These are phyloP conservation scores for Eueides isabella DNA, from an alignment of 1,140 invertebrate genomes.

Conservation along the genomic window DNA sequence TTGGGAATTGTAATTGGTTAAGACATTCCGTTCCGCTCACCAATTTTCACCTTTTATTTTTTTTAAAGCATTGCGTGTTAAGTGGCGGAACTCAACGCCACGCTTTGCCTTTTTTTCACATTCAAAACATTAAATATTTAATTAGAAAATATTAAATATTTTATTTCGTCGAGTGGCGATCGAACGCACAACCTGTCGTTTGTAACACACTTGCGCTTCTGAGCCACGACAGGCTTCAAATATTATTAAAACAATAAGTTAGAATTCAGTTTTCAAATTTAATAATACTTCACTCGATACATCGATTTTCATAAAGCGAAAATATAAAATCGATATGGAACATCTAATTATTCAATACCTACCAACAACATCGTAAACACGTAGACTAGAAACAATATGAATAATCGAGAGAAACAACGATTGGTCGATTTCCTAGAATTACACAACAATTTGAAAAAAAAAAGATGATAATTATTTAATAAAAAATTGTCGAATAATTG, in stretches of 20 bases:
- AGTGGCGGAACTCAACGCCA: no score
- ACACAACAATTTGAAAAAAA: slow-evolving; percentile 54
- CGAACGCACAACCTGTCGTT: no score
- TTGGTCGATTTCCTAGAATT: slow-evolving; percentile 66
- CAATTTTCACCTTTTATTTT: no score
- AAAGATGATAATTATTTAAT: slow-evolving; percentile 17
- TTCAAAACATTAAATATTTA: no score
- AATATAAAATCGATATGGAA: slow-evolving; percentile 1
- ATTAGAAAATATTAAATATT: no score
- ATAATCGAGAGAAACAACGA: slow-evolving; percentile 58
- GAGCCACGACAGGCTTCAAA: not conserved
- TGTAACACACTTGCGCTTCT: no score
- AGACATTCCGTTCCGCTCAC: no score
- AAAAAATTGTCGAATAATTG: slow-evolving; percentile 35
- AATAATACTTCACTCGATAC: not conserved
- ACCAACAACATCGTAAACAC: slow-evolving; percentile 15
- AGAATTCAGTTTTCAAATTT: no score
- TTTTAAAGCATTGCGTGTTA: no score
- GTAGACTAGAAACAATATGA: slow-evolving; percentile 49
- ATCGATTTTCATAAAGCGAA: not conserved
- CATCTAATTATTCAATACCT: not conserved
- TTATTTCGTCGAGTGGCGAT: no score
- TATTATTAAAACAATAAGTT: not conserved
- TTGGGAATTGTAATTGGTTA: no score
- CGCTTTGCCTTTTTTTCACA: no score